Percentiles rank a stretch among this genome's conserved stretches.
These are phyloP conservation scores for Sphenodon punctatus DNA, from an alignment of 2,797 vertebrate species.

Conservation along the genomic window DNA sequence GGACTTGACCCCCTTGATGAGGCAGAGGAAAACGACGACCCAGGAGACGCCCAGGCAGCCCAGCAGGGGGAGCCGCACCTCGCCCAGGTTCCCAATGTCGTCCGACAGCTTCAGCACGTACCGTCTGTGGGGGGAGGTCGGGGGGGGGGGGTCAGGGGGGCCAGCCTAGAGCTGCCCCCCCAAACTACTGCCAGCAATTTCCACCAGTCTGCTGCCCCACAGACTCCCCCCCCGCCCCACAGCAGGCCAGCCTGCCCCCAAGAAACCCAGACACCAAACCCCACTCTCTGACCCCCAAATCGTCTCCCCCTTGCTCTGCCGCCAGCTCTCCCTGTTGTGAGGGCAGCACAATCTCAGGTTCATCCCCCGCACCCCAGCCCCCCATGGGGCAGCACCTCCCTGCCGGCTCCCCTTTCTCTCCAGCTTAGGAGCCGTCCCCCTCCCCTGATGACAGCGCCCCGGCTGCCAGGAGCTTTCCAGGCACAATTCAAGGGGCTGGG, in stretches of 20 bases:
- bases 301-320: fast-evolving
- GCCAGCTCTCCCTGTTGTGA: too few species aligned
- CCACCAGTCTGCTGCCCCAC: neutral
- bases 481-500: neutral
- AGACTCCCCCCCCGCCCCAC: neutral
- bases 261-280: neutral
- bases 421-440: too few species aligned
- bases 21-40: slow-evolving; percentile 97
- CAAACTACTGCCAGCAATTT: neutral
- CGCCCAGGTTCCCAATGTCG: slow-evolving; percentile 93
- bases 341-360: neutral
- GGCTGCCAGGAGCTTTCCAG: too few species aligned
- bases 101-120: slow-evolving; percentile 93
- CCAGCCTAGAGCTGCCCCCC: neutral
- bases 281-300: neutral
- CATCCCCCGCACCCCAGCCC: too few species aligned
- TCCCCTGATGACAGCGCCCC: too few species aligned
- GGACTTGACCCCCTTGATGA: slow-evolving; percentile 96
- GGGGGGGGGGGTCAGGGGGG: neutral
- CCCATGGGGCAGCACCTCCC: too few species aligned
- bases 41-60: slow-evolving; percentile 94
- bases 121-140: slow-evolving; percentile 73
- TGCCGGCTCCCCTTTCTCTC: too few species aligned
- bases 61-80: slow-evolving; percentile 91
- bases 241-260: neutral